Conservation (phyloP, 2,797 vertebrate genomes). For the Hafferia zeledoni region DNA sequence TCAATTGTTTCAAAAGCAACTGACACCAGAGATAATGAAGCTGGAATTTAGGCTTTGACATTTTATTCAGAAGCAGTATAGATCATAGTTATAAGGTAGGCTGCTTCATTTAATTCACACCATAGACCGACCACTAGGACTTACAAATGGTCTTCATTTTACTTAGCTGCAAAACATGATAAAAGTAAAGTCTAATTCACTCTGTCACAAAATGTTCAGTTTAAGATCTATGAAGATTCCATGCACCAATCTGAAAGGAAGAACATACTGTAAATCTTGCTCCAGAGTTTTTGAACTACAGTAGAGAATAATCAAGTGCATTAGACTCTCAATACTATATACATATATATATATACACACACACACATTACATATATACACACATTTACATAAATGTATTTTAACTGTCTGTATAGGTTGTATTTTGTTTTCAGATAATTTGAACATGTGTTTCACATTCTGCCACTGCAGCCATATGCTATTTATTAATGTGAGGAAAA, state of each 20-base stretch:
- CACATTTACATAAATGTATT: conserved; percentile 6
- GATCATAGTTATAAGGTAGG: neutral
- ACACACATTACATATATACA: neutral
- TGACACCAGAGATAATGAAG: neutral
- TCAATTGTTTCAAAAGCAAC: neutral
- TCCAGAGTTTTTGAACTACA: neutral
- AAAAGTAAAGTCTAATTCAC: conserved; percentile 21
- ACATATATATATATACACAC: neutral
- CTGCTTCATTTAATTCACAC: neutral
- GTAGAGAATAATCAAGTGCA: neutral
- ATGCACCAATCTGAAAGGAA: neutral
- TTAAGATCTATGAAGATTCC: neutral
- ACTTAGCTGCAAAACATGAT: neutral
- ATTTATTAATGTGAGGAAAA: conserved; percentile 51
- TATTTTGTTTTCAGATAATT: conserved; percentile 56
- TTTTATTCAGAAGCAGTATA: neutral
- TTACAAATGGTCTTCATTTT: neutral
- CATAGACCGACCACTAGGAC: neutral
- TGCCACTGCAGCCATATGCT: conserved; percentile 34
- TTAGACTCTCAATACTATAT: neutral
- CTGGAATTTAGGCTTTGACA: neutral
- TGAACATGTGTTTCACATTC: conserved; percentile 59
- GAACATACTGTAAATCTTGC: neutral
- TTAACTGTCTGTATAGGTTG: neutral
- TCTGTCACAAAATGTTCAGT: neutral